phyloP scores from a whole-genome alignment of 2,797 vertebrate species.

The Labeo calbasu region DNA sequence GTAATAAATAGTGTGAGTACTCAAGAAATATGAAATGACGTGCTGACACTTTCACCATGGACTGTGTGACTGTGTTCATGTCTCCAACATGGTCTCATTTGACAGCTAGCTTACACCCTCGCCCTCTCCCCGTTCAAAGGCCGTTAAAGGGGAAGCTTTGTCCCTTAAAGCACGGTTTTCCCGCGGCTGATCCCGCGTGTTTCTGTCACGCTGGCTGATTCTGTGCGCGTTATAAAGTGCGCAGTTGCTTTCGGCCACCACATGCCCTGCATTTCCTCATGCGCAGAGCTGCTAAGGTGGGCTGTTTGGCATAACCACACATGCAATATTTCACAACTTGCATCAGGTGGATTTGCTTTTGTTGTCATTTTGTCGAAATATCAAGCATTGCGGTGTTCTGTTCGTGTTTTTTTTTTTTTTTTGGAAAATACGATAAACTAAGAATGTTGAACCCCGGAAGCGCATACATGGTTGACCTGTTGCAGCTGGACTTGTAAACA shows the following conservation, averaged over 20 bases:
- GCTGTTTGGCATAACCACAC: background rate
- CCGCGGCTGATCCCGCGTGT: constrained; percentile 34
- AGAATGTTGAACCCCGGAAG: background rate
- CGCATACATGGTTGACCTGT: background rate
- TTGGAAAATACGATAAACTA: background rate
- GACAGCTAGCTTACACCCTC: background rate
- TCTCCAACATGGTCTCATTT: background rate
- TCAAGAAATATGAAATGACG: background rate
- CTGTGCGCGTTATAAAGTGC: constrained; percentile 30
- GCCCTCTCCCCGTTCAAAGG: background rate
- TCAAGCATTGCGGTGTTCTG: background rate
- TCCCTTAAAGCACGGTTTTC: constrained; percentile 30
- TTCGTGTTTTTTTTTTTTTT: no score
- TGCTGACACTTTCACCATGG: background rate
- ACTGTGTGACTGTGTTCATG: constrained; percentile 1
- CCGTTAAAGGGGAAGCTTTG: background rate
- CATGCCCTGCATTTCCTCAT: constrained; percentile 24
- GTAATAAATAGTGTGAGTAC: background rate
- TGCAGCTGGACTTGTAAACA: background rate
- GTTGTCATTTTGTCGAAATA: background rate
- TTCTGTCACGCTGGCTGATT: constrained; percentile 35
- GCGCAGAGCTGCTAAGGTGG: background rate
- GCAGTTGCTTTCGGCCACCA: constrained; percentile 28
- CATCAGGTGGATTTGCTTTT: background rate
- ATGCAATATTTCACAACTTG: background rate